Evolutionary conservation across 2,888 invertebrate genomes (phyloP).

Genomic region (Thymelicus sylvestris): DNA sequence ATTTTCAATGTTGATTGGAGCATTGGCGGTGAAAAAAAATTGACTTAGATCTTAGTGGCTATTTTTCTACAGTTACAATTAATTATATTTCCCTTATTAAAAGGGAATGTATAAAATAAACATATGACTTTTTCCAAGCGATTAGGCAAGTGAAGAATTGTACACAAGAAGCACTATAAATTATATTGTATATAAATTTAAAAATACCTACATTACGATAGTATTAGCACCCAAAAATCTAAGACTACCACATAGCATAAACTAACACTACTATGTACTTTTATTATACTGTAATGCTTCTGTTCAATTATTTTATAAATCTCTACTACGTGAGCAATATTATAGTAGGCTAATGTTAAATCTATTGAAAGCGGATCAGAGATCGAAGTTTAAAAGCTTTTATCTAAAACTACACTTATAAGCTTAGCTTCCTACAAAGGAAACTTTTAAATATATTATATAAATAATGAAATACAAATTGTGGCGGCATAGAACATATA

Average conservation of each 20-base stretch:
- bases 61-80: too few relatives aligned
- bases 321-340: background rate
- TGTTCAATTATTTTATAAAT: background rate
- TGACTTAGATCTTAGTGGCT: too few relatives aligned
- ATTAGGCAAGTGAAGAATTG: too few relatives aligned
- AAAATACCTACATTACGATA: background rate
- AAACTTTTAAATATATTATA: background rate
- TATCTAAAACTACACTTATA: background rate
- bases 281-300: background rate
- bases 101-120: too few relatives aligned
- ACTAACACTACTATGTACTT: background rate
- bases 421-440: background rate
- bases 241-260: background rate
- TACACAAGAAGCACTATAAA: too few relatives aligned
- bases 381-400: background rate
- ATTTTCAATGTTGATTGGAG: too few relatives aligned
- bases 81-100: too few relatives aligned
- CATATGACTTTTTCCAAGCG: too few relatives aligned
- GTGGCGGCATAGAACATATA: background rate
- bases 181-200: too few relatives aligned
- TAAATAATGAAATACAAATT: background rate
- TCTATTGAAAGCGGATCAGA: background rate
- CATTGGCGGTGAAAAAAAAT: too few relatives aligned
- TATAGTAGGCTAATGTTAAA: background rate
- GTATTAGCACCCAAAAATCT: background rate